Base-by-base conservation (phyloP, 2,888 invertebrate genomes). In the Salticus scenicus region DNA sequence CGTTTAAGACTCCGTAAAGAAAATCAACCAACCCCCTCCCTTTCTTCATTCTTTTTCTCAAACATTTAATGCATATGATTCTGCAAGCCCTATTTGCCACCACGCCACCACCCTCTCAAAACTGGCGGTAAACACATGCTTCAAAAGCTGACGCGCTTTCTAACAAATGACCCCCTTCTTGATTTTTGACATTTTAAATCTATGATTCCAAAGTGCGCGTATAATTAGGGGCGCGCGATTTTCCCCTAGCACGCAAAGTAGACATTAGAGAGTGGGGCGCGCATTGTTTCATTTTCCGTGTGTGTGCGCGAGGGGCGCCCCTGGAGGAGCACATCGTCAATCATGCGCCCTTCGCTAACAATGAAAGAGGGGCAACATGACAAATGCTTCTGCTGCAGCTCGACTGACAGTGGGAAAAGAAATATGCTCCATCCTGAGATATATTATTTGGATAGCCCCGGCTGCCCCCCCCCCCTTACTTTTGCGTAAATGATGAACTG, bases 171-270 rank as follows among this genome's bases (percentile, higher is more conserved):
- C 80, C 80, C 80, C 80, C 70, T 66, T 86, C 86, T 86, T 86
- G 86, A 86, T 86, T 86, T 86, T 86, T 86, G 86, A 86, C 86
- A 76, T 80, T 86, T 86, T 86, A 86, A 86, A 86, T 86, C 86
- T 86, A 86, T 86, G 86, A 86, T 86, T 86, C 86, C 83, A 70
- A 86, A 80, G 75, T 72, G 76, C 76, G 57, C 86, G 86, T 86
- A 86, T 86, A 86, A 86, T 86, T 86, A 86, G 86, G 74, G 72
- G 77, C 77, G 57, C 37, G 76, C 66, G 75, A 80, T 72, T 73
- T 73, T 72, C 66, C 47, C 63, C 42, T 63, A 42, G 74, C 85
- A 85, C 85, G 85, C 85, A 74, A 85, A 85, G 79, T 75, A 75
- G 74, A 74, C 85, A 85, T 85, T 85, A 85, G 85, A 70, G 79